Base-by-base conservation (phyloP, 2,113 vertebrate genomes). In the Indri indri region DNA sequence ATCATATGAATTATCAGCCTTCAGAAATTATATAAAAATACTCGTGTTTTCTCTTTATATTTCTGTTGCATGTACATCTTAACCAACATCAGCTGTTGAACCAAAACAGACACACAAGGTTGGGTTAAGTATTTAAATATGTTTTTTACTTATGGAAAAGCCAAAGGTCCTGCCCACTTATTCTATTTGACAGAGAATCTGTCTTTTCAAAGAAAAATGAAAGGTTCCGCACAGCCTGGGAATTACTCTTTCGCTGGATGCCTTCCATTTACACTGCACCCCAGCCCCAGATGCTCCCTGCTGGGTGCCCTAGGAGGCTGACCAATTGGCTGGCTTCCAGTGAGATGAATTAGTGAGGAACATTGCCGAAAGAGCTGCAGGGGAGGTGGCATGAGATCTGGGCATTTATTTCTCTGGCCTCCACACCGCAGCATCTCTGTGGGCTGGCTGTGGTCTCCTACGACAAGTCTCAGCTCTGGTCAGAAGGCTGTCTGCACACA, bases 31-130 rank as follows among this genome's bases (percentile, higher is more conserved):
- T 14, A 42, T 37, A 11, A 79, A 79, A 94, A 30, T 45, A 54
- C 30, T 23, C 47, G 7, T 42, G n/a, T 30, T 90, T 86, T 83
- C 25, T 63, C 12, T 71, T 95, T 73, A 63, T n/a, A 76, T 87
- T 96, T 94, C 71, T 86, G 52, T 74, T 45, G 27, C 23, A 70
- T 63, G 37, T 59, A 42, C 27, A 76, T 91, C 89, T 94, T 96
- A 90, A 59, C 4, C 45, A 91, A 65, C 17, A 93, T 61, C 22
- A 82, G 66, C 71, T 82, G 8, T 45, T 90, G 32, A 91, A 93
- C 32, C 40, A 73, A 71, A 98, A 76, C 13, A 91, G 22, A 94
- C 2, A 68, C 1, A 42, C 17, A 76, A 84, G n/a, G 6, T n/a
- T 87, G 37, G 77, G 16, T 54, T 88, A 88, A 47, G 14, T 65